Evolutionary conservation across 2,113 vertebrate species (phyloP).

Genomic region (Climacteris rufus): DNA sequence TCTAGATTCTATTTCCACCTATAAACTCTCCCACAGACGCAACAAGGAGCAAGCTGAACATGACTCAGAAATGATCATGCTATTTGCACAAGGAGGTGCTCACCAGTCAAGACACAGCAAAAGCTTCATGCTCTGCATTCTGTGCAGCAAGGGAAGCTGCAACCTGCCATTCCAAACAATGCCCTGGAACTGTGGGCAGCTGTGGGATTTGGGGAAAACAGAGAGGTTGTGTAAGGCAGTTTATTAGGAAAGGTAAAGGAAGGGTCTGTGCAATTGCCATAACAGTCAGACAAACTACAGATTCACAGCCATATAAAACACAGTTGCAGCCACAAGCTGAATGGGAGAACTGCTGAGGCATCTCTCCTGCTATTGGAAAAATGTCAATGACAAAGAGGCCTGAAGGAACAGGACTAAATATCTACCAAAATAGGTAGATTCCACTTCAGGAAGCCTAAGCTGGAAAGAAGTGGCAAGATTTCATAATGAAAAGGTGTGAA

Average conservation of each 20-base stretch:
- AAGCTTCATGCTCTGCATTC: not conserved
- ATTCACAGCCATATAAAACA: not conserved
- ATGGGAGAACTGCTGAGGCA: not conserved
- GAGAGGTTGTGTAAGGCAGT: not conserved
- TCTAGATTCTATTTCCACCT: not conserved
- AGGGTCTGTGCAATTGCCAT: not conserved
- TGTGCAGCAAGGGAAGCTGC: not conserved
- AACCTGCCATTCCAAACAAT: not conserved
- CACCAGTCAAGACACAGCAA: not conserved
- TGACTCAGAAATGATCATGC: not conserved
- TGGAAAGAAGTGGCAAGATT: not conserved
- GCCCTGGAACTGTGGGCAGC: not conserved
- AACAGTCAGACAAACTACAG: not conserved
- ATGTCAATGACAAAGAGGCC: fast-evolving
- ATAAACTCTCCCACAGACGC: not conserved
- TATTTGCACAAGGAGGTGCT: not conserved
- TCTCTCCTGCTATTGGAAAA: not conserved
- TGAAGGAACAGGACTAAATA: not conserved
- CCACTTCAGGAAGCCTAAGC: not conserved
- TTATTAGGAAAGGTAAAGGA: not conserved
- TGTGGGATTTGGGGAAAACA: not conserved
- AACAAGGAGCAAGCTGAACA: not conserved
- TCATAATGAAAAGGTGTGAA: not conserved
- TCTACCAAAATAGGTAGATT: not conserved
- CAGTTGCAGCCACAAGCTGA: not conserved